Conservation (phyloP, 2,113 vertebrate species). For the Paradoxurus hermaphroditus region DNA sequence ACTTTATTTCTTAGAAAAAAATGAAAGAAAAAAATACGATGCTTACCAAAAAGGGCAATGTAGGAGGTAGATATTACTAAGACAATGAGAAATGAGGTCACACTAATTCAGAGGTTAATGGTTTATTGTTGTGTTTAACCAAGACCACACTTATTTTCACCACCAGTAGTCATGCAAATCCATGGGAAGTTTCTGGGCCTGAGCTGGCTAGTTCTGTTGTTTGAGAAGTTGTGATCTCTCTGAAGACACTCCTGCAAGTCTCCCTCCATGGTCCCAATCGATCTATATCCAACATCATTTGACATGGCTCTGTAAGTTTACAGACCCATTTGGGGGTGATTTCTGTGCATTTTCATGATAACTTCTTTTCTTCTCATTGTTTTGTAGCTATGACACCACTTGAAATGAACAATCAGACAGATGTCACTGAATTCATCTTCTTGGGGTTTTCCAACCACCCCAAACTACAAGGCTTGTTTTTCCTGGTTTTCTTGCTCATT, state of each 20-base stretch:
- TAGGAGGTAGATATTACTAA: neutral
- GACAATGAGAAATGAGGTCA: neutral
- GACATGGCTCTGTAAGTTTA: too few species aligned
- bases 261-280: neutral
- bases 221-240: neutral
- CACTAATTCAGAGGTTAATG: neutral
- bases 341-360: too few species aligned
- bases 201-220: neutral
- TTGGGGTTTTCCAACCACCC: slow-evolving; percentile 62
- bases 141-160: neutral
- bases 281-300: too few species aligned
- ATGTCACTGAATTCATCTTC: slow-evolving; percentile 48
- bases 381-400: too few species aligned
- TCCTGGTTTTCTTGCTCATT: slow-evolving; percentile 45
- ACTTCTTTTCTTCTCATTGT: too few species aligned
- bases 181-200: neutral
- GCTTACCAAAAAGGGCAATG: neutral
- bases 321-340: too few species aligned
- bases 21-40: neutral
- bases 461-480: slow-evolving; percentile 36
- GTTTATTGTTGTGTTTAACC: neutral
- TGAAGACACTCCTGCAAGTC: neutral
- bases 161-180: neutral
- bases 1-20: neutral
- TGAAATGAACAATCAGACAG: neutral